Percentiles rank a stretch among this genome's conserved stretches.
phyloP scores from a whole-genome alignment of 1,140 invertebrate species.

The Halesus radiatus region DNA sequence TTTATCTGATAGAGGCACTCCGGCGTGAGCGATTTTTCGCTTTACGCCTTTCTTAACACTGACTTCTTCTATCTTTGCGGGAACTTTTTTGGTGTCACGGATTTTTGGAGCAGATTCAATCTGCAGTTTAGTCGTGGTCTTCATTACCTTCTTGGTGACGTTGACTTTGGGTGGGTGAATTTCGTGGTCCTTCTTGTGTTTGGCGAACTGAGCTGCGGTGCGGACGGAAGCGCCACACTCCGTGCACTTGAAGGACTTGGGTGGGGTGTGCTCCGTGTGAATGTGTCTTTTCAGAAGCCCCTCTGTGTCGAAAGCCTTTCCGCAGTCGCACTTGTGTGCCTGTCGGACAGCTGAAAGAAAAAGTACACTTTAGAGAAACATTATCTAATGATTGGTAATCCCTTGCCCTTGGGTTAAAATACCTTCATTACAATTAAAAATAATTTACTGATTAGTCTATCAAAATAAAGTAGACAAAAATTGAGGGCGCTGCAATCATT shows the following conservation, averaged over 20 bases:
- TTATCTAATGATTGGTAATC: no score
- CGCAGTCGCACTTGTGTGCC: slow-evolving; percentile 66
- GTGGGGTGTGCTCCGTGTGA: slow-evolving; percentile 66
- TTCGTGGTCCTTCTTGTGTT: slow-evolving; percentile 48
- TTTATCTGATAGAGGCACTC: slow-evolving; percentile 53
- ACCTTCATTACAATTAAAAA: no score
- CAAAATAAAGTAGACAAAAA: no score
- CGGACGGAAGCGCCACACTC: slow-evolving; percentile 45
- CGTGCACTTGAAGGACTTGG: slow-evolving; percentile 55
- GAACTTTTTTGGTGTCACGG: not conserved
- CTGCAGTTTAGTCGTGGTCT: not conserved
- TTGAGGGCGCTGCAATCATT: no score
- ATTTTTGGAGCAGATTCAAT: slow-evolving; percentile 9
- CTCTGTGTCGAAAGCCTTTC: slow-evolving; percentile 65
- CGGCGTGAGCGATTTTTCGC: slow-evolving; percentile 45
- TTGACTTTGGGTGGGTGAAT: not conserved
- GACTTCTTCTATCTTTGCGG: not conserved
- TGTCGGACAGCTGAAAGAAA: not conserved
- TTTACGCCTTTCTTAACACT: slow-evolving; percentile 26
- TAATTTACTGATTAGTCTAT: no score
- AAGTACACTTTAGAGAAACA: not conserved
- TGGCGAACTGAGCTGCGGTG: slow-evolving; percentile 46
- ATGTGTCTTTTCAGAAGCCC: slow-evolving; percentile 65
- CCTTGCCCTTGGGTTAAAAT: no score
- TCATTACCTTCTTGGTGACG: not conserved